Conservation (phyloP, 2,797 vertebrate species). For the Toxotes lorentzi region DNA sequence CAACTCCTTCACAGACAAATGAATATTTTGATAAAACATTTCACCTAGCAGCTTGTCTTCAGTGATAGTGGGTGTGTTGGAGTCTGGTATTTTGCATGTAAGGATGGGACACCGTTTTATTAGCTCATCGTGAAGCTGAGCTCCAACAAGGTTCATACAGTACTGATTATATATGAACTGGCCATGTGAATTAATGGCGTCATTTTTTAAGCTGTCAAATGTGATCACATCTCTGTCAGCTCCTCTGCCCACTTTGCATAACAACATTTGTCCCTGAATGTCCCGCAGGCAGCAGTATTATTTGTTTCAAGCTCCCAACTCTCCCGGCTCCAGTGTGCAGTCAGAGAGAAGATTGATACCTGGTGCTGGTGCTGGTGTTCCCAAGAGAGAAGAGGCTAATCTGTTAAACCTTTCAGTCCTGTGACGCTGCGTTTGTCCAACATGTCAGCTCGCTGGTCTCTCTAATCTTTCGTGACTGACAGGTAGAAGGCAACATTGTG, state of each 20-base stretch:
- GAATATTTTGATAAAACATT: not conserved
- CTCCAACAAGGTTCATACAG: not conserved
- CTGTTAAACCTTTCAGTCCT: slow-evolving; percentile 72
- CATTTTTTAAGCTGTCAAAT: slow-evolving; percentile 30
- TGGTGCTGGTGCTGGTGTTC: slow-evolving; percentile 57
- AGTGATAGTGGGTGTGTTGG: not conserved
- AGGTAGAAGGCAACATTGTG: slow-evolving; percentile 65
- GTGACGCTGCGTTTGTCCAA: slow-evolving; percentile 71
- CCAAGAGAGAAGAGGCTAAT: slow-evolving; percentile 67
- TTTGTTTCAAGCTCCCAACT: slow-evolving; percentile 48
- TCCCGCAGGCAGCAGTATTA: slow-evolving; percentile 27
- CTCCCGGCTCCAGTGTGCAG: slow-evolving; percentile 39
- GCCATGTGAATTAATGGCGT: slow-evolving; percentile 9
- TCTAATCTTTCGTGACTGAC: slow-evolving; percentile 79
- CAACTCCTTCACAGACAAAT: not conserved
- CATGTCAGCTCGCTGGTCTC: slow-evolving; percentile 71
- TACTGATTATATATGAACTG: not conserved
- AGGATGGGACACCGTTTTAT: not conserved
- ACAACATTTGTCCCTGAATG: slow-evolving; percentile 21
- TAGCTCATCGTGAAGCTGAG: not conserved
- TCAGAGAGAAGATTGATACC: slow-evolving; percentile 70
- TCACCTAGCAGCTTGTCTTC: not conserved
- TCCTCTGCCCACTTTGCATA: slow-evolving; percentile 42
- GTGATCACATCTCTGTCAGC: slow-evolving; percentile 36
- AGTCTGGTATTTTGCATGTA: not conserved